Evolutionary conservation across 1,140 invertebrate genomes (phyloP).

Genomic region (Mylabris phalerata): DNA sequence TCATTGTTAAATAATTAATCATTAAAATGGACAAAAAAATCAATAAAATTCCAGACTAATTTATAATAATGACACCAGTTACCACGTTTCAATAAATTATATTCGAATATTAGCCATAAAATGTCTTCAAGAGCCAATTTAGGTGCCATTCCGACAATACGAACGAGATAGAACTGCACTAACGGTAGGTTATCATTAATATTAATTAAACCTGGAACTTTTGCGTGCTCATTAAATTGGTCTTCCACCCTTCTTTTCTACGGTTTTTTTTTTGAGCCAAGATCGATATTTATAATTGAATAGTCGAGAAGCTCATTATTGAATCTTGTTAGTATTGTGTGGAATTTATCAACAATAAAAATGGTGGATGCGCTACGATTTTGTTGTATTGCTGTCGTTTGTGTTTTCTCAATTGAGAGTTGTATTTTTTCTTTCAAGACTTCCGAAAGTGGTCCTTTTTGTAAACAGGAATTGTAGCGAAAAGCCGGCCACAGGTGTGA

Average conservation of each 20-base stretch:
- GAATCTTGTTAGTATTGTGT: slow-evolving; percentile 9
- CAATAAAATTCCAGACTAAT: too few species aligned
- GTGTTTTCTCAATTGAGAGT: too few species aligned
- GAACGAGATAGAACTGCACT: too few species aligned
- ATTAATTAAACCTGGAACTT: slow-evolving; percentile 25
- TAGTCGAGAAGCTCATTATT: slow-evolving; percentile 19
- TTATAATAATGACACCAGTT: too few species aligned
- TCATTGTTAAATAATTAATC: too few species aligned
- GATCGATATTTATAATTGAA: slow-evolving; percentile 26
- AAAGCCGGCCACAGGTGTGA: slow-evolving; percentile 1
- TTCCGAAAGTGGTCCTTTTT: too few species aligned
- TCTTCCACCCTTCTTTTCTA: neutral
- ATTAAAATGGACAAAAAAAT: too few species aligned
- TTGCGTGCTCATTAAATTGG: slow-evolving; percentile 16
- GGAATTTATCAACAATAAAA: too few species aligned
- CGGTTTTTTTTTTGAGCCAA: neutral
- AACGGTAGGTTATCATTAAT: slow-evolving; percentile 16
- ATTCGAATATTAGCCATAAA: slow-evolving; percentile 24
- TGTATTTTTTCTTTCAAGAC: too few species aligned
- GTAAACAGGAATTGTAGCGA: too few species aligned
- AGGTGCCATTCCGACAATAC: slow-evolving; percentile 9
- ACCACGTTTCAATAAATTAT: slow-evolving; percentile 19
- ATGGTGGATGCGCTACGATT: too few species aligned
- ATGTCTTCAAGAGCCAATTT: slow-evolving; percentile 26
- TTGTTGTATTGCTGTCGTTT: too few species aligned